These are phyloP conservation scores for Drosophila nannoptera DNA, from an alignment of 1,140 invertebrate species.

Conservation along the genomic window DNA sequence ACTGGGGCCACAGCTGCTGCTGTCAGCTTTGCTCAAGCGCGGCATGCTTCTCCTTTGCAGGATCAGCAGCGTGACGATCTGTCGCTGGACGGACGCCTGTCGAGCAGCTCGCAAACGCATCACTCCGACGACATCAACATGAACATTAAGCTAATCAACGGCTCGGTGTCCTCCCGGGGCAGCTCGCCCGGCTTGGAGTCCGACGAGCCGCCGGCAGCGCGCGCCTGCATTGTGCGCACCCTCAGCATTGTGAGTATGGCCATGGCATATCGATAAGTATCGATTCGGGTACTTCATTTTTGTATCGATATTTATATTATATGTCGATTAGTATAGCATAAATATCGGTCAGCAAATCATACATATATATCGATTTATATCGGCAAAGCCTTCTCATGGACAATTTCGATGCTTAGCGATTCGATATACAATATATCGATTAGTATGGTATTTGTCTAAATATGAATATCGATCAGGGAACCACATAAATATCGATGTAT, in stretches of 20 bases:
- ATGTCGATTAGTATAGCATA: no score
- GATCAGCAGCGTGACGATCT: conserved; percentile 68
- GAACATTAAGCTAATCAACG: conserved; percentile 68
- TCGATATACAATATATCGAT: no score
- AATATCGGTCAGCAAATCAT: no score
- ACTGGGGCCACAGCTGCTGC: not conserved
- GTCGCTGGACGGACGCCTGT: conserved; percentile 69
- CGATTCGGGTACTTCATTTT: no score
- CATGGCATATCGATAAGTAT: not conserved
- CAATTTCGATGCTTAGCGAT: no score
- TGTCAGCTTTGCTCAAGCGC: not conserved
- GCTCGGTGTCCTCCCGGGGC: conserved; percentile 74
- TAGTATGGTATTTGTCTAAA: no score
- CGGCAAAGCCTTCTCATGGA: no score
- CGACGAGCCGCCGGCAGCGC: conserved; percentile 63
- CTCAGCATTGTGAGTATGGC: conserved; percentile 81
- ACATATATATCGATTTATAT: no score
- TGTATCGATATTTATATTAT: no score
- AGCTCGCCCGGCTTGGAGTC: conserved; percentile 71
- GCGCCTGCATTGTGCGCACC: conserved; percentile 81
- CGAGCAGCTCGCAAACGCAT: conserved; percentile 66
- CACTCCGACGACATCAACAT: conserved; percentile 72
- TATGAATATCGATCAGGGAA: no score
- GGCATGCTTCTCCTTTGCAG: conserved; percentile 41
- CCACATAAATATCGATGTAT: no score